A percentile compares a stretch with the other conserved stretches of the same genome.
phyloP scores from a whole-genome alignment of 92 coral and sea anemone species.

The Heliopora coerulea region DNA sequence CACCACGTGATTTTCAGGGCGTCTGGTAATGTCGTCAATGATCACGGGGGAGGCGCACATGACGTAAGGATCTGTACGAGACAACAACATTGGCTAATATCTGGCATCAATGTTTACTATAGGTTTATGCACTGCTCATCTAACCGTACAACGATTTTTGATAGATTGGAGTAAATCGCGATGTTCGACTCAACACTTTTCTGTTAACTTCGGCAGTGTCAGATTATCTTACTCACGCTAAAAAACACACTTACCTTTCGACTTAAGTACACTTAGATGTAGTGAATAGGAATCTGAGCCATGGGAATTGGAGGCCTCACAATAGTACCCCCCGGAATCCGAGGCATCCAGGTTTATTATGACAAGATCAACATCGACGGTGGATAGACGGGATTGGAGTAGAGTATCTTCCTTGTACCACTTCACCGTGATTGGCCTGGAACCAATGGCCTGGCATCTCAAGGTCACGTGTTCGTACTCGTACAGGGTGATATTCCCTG shows the following conservation, averaged over 20 bases:
- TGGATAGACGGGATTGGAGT: neutral
- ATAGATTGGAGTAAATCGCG: too few species aligned
- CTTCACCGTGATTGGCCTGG: neutral
- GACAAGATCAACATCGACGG: neutral
- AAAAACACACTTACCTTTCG: neutral
- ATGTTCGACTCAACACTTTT: too few species aligned
- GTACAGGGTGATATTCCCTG: neutral
- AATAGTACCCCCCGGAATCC: neutral
- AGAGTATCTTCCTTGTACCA: neutral
- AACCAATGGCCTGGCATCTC: neutral
- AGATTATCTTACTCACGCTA: too few species aligned
- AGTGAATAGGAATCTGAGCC: neutral
- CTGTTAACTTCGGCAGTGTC: too few species aligned
- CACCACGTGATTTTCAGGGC: neutral
- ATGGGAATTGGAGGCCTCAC: neutral
- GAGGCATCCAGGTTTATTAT: neutral
- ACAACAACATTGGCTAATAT: too few species aligned
- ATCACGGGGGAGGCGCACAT: neutral
- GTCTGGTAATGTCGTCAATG: neutral
- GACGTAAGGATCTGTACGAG: neutral
- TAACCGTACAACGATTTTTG: too few species aligned
- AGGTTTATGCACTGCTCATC: too few species aligned
- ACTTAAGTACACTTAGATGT: neutral
- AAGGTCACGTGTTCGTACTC: neutral
- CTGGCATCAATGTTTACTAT: too few species aligned